Percentiles rank a stretch among this genome's conserved stretches.
Evolutionary conservation across 2,797 vertebrate genomes (phyloP).

Genomic region (Gymnocypris eckloni): DNA sequence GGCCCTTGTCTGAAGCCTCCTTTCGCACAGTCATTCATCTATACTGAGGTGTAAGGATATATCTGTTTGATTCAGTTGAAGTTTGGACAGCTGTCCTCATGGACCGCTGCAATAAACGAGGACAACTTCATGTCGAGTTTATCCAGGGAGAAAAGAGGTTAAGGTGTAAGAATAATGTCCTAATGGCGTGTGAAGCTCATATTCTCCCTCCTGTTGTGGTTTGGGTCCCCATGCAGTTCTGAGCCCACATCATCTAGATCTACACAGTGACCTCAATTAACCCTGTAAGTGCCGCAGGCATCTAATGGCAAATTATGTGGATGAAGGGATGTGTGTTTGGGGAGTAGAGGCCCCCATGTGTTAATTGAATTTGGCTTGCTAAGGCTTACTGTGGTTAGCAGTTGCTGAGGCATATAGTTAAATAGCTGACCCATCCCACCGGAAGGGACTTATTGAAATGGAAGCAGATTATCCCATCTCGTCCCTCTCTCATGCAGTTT

Average conservation of each 20-base stretch:
- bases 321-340: slow-evolving; percentile 56
- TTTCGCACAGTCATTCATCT: slow-evolving; percentile 6
- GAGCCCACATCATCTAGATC: slow-evolving; percentile 48
- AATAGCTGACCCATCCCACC: slow-evolving; percentile 50
- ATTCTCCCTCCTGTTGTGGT: background rate
- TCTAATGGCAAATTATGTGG: slow-evolving; percentile 48
- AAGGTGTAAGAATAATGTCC: slow-evolving; percentile 39
- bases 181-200: slow-evolving; percentile 43
- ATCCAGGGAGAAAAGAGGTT: slow-evolving; percentile 1
- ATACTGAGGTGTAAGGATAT: background rate
- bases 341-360: slow-evolving; percentile 63
- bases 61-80: background rate
- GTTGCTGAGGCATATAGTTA: slow-evolving; percentile 46
- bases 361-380: slow-evolving; percentile 76
- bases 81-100: background rate
- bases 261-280: slow-evolving; percentile 80
- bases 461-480: slow-evolving; percentile 67
- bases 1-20: slow-evolving; percentile 13
- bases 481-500: slow-evolving; percentile 56
- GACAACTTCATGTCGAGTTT: background rate
- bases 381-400: slow-evolving; percentile 53
- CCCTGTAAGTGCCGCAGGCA: slow-evolving; percentile 59
- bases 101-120: background rate
- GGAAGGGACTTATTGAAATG: slow-evolving; percentile 69
- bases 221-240: slow-evolving; percentile 39